Evolutionary conservation across 2,888 invertebrate genomes (phyloP).

Genomic region (Hemaris fuciformis): DNA sequence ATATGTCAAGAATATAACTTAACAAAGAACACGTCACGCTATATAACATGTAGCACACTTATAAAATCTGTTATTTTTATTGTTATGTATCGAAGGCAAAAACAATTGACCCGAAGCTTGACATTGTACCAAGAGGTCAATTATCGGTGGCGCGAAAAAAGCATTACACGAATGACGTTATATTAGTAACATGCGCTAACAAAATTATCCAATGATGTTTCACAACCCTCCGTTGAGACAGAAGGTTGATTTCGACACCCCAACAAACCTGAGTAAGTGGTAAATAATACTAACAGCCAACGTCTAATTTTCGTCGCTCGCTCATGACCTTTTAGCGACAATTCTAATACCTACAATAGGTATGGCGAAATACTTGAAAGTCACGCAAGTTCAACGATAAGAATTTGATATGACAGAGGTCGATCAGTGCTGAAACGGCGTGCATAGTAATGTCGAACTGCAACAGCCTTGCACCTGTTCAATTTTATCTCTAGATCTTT

Average conservation of each 20-base stretch:
- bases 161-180: conserved; percentile 64
- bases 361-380: conserved; percentile 37
- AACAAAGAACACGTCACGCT: not conserved
- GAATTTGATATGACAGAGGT: conserved; percentile 31
- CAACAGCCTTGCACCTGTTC: not conserved
- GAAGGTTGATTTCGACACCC: conserved; percentile 68
- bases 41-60: conserved; percentile 9
- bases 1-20: not conserved
- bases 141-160: conserved; percentile 59
- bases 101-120: conserved; percentile 48
- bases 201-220: conserved; percentile 64
- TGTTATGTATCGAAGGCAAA: conserved; percentile 37
- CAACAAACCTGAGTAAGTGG: conserved; percentile 56
- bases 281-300: conserved; percentile 48
- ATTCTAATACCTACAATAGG: conserved; percentile 41
- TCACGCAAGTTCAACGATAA: conserved; percentile 66
- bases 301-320: conserved; percentile 58
- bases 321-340: conserved; percentile 57
- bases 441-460: not conserved
- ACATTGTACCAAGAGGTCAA: conserved; percentile 65
- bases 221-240: conserved; percentile 57
- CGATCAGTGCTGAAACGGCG: conserved; percentile 21
- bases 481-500: not conserved
- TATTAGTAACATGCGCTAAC: conserved; percentile 63
- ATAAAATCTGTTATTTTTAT: conserved; percentile 12